Evolutionary conservation across 2,113 vertebrate genomes (phyloP), one percentile per base, ranked within the genome.

Genomic region (Ceuthmochares aereus): DNA sequence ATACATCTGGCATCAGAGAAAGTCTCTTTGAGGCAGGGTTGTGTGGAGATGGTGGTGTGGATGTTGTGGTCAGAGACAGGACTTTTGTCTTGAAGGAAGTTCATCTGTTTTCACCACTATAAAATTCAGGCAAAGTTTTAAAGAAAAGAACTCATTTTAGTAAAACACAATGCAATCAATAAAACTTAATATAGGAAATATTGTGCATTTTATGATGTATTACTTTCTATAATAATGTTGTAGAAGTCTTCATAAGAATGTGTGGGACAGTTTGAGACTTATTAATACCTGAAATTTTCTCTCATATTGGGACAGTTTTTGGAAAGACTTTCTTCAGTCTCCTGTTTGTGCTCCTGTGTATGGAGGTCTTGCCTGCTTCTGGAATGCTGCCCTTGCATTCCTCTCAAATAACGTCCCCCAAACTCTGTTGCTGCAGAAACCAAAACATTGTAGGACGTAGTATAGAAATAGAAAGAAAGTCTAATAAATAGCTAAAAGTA

Each of bases 391-490:
- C 56, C 63, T 89, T 10, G 0, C 15, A 85, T 36, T 34, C 69
- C 43, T 74, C 83, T 47, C 52, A 81, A 43, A 45, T 49, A 54
- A 56, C 47, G 36, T 45, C 54, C 42, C 29, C 20, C 59, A 77
- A 64, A 37, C 36, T 5, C 3, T 17, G 36, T 77, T 93, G 70
- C 85, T 84, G 66, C 84, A 78, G 77, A 87, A 96, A 79, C 25
- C 56, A 85, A 87, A 93, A 43, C 51, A 89, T 18, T 77, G 79
- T 51, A 56, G 42, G 37, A 26, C 9, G 7, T 45, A 12, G 66
- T 93, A 76, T 8, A 26, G 79, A 91, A 95, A 83, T 34, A 64
- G 18, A 80, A 40, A 54, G 34, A 20, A 80, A 74, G 20, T 30
- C 14, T 60, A 40, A 69, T 32, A 74, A 85, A 51, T 19, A 40